Evolutionary conservation across 2,888 invertebrate genomes (phyloP).

Genomic region (Phyto melanocephala): DNA sequence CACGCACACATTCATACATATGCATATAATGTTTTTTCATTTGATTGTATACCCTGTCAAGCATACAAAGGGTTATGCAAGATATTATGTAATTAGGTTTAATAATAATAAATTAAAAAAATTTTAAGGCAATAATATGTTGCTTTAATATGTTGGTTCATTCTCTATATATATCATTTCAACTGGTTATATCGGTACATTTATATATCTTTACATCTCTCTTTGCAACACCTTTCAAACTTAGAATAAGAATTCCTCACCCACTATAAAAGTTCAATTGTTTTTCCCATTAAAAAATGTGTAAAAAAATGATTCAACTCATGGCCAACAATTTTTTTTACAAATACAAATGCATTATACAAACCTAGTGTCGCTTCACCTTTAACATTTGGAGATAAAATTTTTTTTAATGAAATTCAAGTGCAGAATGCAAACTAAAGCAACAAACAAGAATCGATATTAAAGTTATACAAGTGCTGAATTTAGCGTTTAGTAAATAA

Average conservation of each 20-base stretch:
- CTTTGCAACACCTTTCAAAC: neutral
- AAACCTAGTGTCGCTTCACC: neutral
- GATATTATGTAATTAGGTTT: too few relatives aligned
- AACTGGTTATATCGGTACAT: too few relatives aligned
- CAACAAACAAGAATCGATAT: neutral
- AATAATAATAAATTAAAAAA: too few relatives aligned
- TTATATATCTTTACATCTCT: neutral
- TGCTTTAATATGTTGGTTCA: too few relatives aligned
- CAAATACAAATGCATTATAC: neutral
- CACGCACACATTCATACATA: too few relatives aligned
- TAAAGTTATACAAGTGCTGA: conserved; percentile 11
- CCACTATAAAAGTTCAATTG: neutral
- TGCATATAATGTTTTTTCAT: neutral
- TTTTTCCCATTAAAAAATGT: neutral
- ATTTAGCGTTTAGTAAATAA: conserved; percentile 26
- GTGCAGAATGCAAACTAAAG: neutral
- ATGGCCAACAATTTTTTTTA: neutral
- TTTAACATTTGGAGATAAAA: neutral
- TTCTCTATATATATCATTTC: too few relatives aligned
- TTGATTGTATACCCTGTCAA: neutral
- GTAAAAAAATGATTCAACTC: conserved; percentile 12
- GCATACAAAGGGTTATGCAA: neutral
- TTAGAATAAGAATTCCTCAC: neutral
- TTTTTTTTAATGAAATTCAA: neutral
- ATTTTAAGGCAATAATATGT: too few relatives aligned